Evolutionary conservation across 1,140 invertebrate genomes (phyloP).

Genomic region (Batillaria attramentaria): DNA sequence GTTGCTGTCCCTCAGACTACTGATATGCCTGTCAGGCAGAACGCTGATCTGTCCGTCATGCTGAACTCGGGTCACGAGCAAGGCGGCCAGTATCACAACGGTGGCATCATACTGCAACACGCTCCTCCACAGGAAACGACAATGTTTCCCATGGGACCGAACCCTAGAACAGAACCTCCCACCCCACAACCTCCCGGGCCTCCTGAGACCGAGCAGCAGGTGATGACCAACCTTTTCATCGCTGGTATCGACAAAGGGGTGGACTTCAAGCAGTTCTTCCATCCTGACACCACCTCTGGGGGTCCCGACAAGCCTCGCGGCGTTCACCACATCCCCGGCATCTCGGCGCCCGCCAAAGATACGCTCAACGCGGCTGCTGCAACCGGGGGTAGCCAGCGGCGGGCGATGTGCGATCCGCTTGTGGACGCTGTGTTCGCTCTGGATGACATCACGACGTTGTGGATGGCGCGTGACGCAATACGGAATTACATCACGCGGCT

Average conservation of each 20-base stretch:
- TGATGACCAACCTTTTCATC: constrained; percentile 26
- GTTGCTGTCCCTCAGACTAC: too few relatives aligned
- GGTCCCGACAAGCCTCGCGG: not conserved
- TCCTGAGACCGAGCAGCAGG: not conserved
- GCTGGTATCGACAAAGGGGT: not conserved
- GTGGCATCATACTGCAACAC: too few relatives aligned
- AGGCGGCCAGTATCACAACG: too few relatives aligned
- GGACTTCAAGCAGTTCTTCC: not conserved
- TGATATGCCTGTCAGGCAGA: too few relatives aligned
- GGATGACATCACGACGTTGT: constrained; percentile 23
- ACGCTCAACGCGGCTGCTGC: not conserved
- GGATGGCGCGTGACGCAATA: constrained; percentile 23
- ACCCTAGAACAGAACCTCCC: not conserved
- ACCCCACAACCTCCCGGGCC: not conserved
- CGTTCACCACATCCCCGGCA: constrained; percentile 1
- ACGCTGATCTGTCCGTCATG: too few relatives aligned
- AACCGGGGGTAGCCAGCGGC: not conserved
- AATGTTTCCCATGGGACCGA: not conserved
- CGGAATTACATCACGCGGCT: constrained; percentile 19
- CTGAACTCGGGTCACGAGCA: too few relatives aligned
- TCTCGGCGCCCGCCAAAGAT: not conserved
- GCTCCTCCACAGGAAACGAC: too few relatives aligned
- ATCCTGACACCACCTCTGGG: not conserved
- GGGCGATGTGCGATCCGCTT: constrained; percentile 14
- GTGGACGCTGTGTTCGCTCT: constrained; percentile 31